Conservation (phyloP, 2,888 invertebrate species). For the Lucinisca nassula region DNA sequence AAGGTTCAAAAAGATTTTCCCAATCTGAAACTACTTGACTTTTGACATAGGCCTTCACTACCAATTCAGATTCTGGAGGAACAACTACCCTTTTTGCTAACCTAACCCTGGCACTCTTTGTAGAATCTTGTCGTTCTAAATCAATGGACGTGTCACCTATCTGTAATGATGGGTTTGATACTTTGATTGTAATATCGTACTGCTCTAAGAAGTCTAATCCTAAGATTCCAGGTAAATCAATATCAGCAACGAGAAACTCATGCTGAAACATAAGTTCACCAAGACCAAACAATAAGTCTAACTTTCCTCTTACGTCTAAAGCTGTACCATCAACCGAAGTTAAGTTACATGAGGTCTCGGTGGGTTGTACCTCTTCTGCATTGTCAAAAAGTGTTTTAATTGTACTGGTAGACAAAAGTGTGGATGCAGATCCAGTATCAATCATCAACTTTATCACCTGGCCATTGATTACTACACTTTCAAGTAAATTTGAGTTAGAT, state of each 20-base stretch:
- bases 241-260: not conserved
- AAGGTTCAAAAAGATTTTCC: not conserved
- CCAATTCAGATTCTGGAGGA: not conserved
- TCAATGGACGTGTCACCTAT: not conserved
- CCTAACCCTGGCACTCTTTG: not conserved
- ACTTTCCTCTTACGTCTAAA: not conserved
- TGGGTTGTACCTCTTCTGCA: not conserved
- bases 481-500: not conserved
- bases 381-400: not conserved
- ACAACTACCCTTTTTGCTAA: not conserved
- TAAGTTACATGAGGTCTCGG: not conserved
- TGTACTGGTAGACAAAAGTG: not conserved
- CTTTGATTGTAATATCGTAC: too few species aligned
- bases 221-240: not conserved
- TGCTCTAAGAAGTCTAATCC: not conserved
- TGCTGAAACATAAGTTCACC: not conserved
- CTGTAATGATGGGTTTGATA: too few species aligned
- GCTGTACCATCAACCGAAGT: not conserved
- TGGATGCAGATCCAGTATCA: not conserved
- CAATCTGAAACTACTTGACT: not conserved
- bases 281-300: not conserved
- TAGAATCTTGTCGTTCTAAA: not conserved
- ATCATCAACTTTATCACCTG: not conserved
- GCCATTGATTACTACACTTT: not conserved
- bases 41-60: not conserved